Evolutionary conservation across 2,113 vertebrate genomes (phyloP).

Genomic region (Lycocorax pyrrhopterus): DNA sequence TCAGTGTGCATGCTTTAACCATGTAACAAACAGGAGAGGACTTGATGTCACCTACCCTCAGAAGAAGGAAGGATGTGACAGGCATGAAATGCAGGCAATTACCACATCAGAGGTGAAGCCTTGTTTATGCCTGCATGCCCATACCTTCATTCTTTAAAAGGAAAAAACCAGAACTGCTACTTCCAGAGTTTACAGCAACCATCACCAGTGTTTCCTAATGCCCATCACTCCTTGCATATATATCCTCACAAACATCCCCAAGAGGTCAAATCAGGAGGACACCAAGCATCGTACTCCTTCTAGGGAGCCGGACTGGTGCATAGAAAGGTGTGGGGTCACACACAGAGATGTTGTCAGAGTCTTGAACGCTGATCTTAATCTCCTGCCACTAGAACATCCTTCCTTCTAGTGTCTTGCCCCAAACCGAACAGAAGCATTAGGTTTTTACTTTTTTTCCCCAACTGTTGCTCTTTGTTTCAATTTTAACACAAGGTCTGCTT

Average conservation of each 20-base stretch:
- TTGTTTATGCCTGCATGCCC: neutral
- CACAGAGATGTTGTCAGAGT: neutral
- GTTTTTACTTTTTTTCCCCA: neutral
- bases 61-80: conserved; percentile 8
- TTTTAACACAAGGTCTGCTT: neutral
- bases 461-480: neutral
- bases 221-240: neutral
- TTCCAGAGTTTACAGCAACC: neutral
- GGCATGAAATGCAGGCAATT: neutral
- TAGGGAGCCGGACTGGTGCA: neutral
- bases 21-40: neutral
- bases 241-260: neutral
- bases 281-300: neutral
- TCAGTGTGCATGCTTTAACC: rapidly evolving
- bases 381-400: neutral
- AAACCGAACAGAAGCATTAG: neutral
- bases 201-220: neutral
- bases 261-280: neutral
- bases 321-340: neutral
- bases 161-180: neutral
- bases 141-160: neutral
- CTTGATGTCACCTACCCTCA: neutral
- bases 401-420: neutral
- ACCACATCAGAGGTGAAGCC: neutral
- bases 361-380: neutral